Evolutionary conservation across 2,113 vertebrate genomes (phyloP).

Genomic region (Microtus richardsoni): DNA sequence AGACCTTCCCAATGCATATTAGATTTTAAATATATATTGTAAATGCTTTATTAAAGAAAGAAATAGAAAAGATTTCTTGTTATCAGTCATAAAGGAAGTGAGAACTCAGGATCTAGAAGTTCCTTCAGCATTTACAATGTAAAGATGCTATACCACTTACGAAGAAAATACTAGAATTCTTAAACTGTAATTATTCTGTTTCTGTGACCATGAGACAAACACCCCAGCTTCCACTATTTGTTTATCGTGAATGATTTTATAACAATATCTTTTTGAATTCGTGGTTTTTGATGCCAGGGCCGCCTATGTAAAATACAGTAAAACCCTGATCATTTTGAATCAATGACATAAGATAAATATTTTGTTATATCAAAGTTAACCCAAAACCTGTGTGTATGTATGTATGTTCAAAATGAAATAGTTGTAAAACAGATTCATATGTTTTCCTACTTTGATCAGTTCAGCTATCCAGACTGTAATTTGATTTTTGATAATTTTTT

Average conservation of each 20-base stretch:
- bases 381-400: constrained; percentile 17
- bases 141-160: background rate
- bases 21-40: background rate
- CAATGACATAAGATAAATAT: background rate
- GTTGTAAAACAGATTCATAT: background rate
- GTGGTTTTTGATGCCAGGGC: background rate
- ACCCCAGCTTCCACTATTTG: background rate
- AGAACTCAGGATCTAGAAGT: background rate
- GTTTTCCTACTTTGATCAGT: constrained; percentile 38
- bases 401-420: constrained; percentile 36
- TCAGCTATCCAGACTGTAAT: constrained; percentile 40
- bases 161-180: constrained; percentile 40
- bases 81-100: background rate
- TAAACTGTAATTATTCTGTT: constrained; percentile 32
- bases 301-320: constrained; percentile 11
- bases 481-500: constrained; percentile 43
- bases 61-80: constrained; percentile 34
- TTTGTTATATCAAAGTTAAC: constrained; percentile 45
- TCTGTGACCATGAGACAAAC: background rate
- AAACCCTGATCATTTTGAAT: constrained; percentile 40
- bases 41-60: constrained; percentile 43
- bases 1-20: background rate
- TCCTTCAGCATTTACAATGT: constrained; percentile 34
- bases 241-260: constrained; percentile 42
- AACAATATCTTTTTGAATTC: constrained; percentile 41